A percentile compares a stretch with the other conserved stretches of the same genome.
phyloP scores from a whole-genome alignment of 2,797 vertebrate species.

The Tapirus indicus region DNA sequence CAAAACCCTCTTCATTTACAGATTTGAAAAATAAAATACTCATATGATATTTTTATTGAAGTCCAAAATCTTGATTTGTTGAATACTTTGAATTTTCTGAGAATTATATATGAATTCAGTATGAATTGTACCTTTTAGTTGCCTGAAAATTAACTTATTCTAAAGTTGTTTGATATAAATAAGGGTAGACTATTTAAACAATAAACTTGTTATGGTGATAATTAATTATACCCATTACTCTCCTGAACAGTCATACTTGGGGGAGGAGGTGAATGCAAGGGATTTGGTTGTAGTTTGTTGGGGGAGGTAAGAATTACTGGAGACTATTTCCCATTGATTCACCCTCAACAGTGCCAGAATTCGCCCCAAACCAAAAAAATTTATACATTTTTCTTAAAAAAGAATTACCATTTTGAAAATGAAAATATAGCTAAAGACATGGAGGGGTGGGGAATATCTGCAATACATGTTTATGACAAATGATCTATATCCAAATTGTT shows the following conservation, averaged over 20 bases:
- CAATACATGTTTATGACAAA: neutral
- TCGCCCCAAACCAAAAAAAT: neutral
- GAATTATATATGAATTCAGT: neutral
- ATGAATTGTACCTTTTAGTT: neutral
- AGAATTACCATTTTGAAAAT: neutral
- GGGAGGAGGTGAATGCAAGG: neutral
- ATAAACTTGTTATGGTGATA: constrained; percentile 38
- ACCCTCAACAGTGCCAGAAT: constrained; percentile 33
- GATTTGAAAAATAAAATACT: neutral
- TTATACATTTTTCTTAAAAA: neutral
- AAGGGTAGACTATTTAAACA: neutral
- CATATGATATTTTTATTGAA: neutral
- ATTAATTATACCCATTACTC: constrained; percentile 65
- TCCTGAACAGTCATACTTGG: constrained; percentile 78
- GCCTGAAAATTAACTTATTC: neutral
- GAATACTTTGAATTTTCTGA: neutral
- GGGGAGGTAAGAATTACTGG: constrained; percentile 14
- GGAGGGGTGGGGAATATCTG: neutral
- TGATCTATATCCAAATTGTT: neutral
- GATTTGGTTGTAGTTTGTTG: neutral
- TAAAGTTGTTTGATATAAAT: neutral
- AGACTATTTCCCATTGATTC: neutral
- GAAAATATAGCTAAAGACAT: neutral
- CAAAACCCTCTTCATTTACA: neutral
- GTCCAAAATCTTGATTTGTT: neutral